phyloP scores from a whole-genome alignment of 23 tunicate species.

The Ascidia mentula region DNA sequence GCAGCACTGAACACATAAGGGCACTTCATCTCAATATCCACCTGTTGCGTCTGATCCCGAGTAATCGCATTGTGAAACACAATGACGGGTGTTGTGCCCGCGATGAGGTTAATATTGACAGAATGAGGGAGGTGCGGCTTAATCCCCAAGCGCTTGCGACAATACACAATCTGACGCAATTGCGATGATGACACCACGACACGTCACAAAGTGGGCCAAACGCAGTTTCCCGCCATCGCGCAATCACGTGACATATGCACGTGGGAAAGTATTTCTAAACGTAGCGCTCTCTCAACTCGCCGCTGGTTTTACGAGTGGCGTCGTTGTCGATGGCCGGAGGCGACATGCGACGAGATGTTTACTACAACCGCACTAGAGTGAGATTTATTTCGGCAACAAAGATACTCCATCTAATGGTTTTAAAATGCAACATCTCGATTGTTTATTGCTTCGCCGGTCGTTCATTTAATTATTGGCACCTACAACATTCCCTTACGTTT shows the following conservation, averaged over 20 bases:
- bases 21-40: too few relatives aligned
- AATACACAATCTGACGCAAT: conserved; percentile 5
- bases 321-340: neutral
- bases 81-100: neutral
- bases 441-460: too few relatives aligned
- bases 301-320: neutral
- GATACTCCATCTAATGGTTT: too few relatives aligned
- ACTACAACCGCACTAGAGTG: neutral
- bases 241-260: neutral
- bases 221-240: neutral
- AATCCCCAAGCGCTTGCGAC: conserved; percentile 4
- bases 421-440: too few relatives aligned
- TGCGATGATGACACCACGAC: neutral
- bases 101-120: conserved; percentile 7
- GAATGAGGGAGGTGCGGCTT: neutral
- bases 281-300: neutral
- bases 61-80: neutral
- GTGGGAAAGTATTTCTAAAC: conserved; percentile 5
- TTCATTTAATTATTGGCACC: too few relatives aligned
- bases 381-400: too few relatives aligned
- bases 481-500: too few relatives aligned
- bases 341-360: neutral
- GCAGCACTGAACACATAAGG: too few relatives aligned
- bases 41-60: neutral
- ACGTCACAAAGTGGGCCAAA: neutral